phyloP scores from a whole-genome alignment of 2,113 vertebrate genomes.

The Gorsachius goisagi region DNA sequence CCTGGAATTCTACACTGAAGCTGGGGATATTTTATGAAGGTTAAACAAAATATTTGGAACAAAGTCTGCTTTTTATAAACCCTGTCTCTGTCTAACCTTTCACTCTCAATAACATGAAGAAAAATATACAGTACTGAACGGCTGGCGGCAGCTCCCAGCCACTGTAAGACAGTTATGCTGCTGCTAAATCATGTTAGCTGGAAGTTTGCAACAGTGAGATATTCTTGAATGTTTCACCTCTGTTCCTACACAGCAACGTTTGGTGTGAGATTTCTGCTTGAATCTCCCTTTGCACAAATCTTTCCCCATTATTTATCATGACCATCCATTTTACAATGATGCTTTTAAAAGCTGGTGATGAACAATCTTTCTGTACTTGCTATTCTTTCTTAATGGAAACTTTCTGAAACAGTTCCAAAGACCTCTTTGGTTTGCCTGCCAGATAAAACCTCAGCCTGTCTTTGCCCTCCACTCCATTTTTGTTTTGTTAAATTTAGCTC shows the following conservation, averaged over 20 bases:
- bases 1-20: neutral
- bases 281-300: neutral
- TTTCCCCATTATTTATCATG: neutral
- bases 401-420: neutral
- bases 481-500: constrained; percentile 25
- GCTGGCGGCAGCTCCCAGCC: constrained; percentile 25
- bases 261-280: neutral
- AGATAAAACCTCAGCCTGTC: neutral
- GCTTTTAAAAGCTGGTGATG: neutral
- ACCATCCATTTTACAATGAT: neutral
- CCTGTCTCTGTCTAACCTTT: constrained; percentile 23
- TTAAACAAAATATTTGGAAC: constrained; percentile 51
- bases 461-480: neutral
- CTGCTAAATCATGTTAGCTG: neutral
- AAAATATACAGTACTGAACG: constrained; percentile 48
- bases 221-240: neutral
- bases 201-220: neutral
- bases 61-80: constrained; percentile 53
- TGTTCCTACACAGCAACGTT: neutral
- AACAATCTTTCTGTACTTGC: neutral
- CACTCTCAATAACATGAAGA: constrained; percentile 3
- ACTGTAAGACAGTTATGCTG: neutral
- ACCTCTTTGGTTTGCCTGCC: neutral
- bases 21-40: constrained; percentile 21
- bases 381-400: neutral